Percentiles rank a stretch among this genome's conserved stretches.
Evolutionary conservation across 37 sponge, comb jelly and placozoan genomes (phyloP).

Genomic region (Oscarella lobularis): DNA sequence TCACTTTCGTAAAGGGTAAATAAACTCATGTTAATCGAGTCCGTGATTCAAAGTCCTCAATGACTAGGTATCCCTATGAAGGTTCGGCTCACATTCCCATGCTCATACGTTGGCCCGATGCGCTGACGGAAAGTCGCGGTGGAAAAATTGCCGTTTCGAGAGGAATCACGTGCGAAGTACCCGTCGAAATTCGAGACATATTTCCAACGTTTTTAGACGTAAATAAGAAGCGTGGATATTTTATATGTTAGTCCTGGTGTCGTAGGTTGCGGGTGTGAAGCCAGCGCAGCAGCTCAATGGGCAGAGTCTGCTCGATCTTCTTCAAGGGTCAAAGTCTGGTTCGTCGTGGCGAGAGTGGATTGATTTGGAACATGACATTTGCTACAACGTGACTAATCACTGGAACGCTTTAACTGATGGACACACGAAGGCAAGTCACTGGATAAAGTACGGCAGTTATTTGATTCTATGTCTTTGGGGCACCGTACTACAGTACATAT

Average conservation of each 20-base stretch:
- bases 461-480: not conserved
- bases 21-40: not conserved
- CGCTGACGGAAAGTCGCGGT: slow-evolving; percentile 15
- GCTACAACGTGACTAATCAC: slow-evolving; percentile 47
- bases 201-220: slow-evolving; percentile 51
- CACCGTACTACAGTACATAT: slow-evolving; percentile 23
- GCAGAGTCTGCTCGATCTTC: not conserved
- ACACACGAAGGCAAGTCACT: slow-evolving; percentile 11
- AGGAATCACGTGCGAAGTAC: slow-evolving; percentile 17
- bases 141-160: slow-evolving; percentile 12
- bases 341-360: not conserved
- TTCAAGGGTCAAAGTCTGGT: not conserved
- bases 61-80: slow-evolving; percentile 25
- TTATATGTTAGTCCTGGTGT: too few relatives aligned
- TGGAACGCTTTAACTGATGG: slow-evolving; percentile 59
- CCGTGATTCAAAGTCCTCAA: not conserved
- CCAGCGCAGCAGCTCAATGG: not conserved
- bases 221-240: not conserved
- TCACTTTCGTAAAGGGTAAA: slow-evolving; percentile 33
- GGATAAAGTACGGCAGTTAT: not conserved
- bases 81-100: slow-evolving; percentile 44
- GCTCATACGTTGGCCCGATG: slow-evolving; percentile 35
- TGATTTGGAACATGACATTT: slow-evolving; percentile 43
- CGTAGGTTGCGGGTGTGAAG: not conserved
- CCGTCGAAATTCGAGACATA: slow-evolving; percentile 42